Base-by-base conservation (phyloP, 92 coral and sea anemone species). In the Umimayanthus kanabou region DNA sequence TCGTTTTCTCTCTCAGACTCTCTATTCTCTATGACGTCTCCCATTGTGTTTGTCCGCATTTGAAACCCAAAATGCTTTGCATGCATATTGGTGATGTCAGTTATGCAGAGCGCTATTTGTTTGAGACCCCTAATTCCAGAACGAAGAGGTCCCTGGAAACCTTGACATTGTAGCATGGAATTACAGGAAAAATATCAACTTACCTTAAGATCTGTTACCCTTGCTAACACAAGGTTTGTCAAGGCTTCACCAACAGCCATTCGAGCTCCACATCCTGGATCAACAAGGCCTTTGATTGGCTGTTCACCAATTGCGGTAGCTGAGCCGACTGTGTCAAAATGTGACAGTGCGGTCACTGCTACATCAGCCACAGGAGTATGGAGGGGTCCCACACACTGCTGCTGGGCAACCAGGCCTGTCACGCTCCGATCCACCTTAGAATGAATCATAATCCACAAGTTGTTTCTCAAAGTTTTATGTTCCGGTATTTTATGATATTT, bases 251-350 rank as follows among this genome's bases (percentile, higher is more conserved):
- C 99, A 33, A 96, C 97, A 66, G 96, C 95, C 99, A 96, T 95
- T 10, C 98, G 94, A 16, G 99, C 98, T 39, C 99, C 99, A 85
- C 94, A 90, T 20, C 91, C 87, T 4, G 98, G 91, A 77, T 95
- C 94, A 45, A 96, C 95, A 40, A 96, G 88, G 70, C 91, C 92
- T 87, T 96, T 96, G 95, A 96, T 95, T 84, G 99, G 99, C 89
- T 96, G 99, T 80, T 96, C 99, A 22, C 99, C 99, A 61, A 96
- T 92, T 25, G 99, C 99, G 11, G 99, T 96, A 25, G 99, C 99
- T 4, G 99, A 95, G 43, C 99, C 99, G 71, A 88, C 90, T 2
- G 89, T 93, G 90, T 91, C 94, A 89, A 93, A 91, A 77, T 96
- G 88, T 15, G 97, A 92, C 75, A 96, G 83, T 40, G 98, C 94